Evolutionary conservation across 2,797 vertebrate species (phyloP).

Genomic region (Microtus californicus): DNA sequence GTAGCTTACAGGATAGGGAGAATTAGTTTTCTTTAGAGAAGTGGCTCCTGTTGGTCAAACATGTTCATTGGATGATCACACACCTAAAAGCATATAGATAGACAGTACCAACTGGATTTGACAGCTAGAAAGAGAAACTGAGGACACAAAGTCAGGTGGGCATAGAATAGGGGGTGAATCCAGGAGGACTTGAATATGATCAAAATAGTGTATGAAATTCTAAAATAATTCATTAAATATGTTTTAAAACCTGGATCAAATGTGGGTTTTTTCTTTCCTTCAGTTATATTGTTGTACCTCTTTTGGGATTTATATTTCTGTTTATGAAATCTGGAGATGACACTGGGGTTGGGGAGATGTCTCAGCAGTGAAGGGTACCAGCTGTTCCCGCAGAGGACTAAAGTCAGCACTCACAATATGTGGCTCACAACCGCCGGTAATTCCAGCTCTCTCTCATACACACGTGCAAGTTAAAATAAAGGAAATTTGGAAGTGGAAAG

Average conservation of each 20-base stretch:
- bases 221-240: background rate
- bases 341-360: background rate
- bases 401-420: background rate
- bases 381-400: background rate
- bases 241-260: background rate
- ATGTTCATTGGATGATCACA: background rate
- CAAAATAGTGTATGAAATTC: background rate
- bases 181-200: background rate
- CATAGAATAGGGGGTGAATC: background rate
- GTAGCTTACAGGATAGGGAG: background rate
- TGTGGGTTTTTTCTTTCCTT: background rate
- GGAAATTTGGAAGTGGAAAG: background rate
- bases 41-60: background rate
- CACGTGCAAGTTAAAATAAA: background rate
- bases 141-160: background rate
- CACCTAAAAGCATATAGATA: background rate
- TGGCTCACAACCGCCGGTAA: background rate
- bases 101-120: background rate
- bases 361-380: background rate
- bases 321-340: constrained; percentile 18
- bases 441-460: no score
- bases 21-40: background rate
- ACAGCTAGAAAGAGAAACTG: background rate
- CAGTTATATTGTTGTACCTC: background rate
- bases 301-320: background rate